These are phyloP conservation scores for Talpa occidentalis DNA, from an alignment of 2,113 vertebrate species.

Conservation along the genomic window DNA sequence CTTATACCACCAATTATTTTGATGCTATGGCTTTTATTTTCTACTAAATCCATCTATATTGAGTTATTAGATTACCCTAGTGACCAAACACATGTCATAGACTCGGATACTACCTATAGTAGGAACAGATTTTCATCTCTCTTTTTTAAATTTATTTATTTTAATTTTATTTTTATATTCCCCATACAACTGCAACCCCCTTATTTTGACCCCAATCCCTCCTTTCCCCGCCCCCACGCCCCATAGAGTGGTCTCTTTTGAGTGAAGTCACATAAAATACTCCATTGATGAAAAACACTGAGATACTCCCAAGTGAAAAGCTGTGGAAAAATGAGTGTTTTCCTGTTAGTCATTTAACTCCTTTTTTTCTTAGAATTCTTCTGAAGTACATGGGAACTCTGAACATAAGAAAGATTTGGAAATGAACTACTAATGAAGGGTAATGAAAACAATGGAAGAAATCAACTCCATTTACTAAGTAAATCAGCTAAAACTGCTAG, in stretches of 20 bases:
- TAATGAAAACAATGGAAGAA: not conserved
- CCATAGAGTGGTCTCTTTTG: too few relatives aligned
- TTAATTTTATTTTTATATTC: too few relatives aligned
- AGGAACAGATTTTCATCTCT: not conserved
- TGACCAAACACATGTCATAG: not conserved
- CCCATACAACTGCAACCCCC: too few relatives aligned
- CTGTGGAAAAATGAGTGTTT: not conserved
- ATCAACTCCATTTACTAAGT: not conserved
- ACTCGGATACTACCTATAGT: slow-evolving; percentile 9
- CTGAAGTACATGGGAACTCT: not conserved
- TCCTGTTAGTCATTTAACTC: not conserved
- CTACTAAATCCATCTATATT: not conserved
- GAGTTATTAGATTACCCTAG: not conserved
- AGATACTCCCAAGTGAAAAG: not conserved
- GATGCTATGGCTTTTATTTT: not conserved
- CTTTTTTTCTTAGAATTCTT: slow-evolving; percentile 8
- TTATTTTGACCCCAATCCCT: too few relatives aligned
- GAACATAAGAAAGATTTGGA: not conserved
- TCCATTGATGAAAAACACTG: not conserved
- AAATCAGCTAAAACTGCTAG: not conserved
- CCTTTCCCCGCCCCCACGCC: too few relatives aligned
- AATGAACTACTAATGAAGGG: not conserved
- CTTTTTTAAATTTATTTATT: too few relatives aligned
- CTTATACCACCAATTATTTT: not conserved
- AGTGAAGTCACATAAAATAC: not conserved